Percentiles rank a stretch among this genome's conserved stretches.
phyloP scores from a whole-genome alignment of 2,113 vertebrate genomes.

The Bufo bufo region DNA sequence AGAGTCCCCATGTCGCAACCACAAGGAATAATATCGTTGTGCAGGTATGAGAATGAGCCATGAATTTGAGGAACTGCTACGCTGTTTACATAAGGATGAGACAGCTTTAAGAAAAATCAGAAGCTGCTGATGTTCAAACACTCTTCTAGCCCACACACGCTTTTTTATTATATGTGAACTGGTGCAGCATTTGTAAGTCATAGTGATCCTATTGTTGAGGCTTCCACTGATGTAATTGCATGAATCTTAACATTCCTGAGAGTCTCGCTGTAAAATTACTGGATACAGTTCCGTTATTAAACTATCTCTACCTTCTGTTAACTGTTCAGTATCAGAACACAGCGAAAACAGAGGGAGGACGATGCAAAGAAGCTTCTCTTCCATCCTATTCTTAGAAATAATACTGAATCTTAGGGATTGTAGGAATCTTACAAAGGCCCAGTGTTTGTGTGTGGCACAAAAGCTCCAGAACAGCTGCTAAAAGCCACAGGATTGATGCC shows the following conservation, averaged over 20 bases:
- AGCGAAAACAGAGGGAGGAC: background rate
- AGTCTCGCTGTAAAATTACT: slow-evolving; percentile 48
- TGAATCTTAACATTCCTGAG: slow-evolving; percentile 49
- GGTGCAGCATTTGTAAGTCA: slow-evolving; percentile 21
- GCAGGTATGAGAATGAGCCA: slow-evolving; percentile 15
- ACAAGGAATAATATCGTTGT: slow-evolving; percentile 6
- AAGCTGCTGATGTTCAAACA: slow-evolving; percentile 47
- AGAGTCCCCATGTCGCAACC: background rate
- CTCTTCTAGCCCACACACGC: slow-evolving; percentile 42
- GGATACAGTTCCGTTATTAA: slow-evolving; percentile 44
- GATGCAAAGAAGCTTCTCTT: background rate
- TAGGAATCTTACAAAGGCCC: slow-evolving; percentile 25
- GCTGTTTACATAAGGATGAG: slow-evolving; percentile 48
- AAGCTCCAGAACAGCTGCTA: slow-evolving; percentile 40
- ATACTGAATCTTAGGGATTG: slow-evolving; percentile 20
- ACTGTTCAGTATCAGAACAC: slow-evolving; percentile 18
- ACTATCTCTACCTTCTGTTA: slow-evolving; percentile 28
- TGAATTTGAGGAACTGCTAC: slow-evolving; percentile 32
- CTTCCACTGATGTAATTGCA: slow-evolving; percentile 41
- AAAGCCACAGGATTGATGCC: slow-evolving; percentile 42
- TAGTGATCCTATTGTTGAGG: slow-evolving; percentile 43
- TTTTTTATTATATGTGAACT: slow-evolving; percentile 46
- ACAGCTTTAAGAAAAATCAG: slow-evolving; percentile 38
- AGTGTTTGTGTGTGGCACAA: slow-evolving; percentile 46
- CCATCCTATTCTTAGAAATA: slow-evolving; percentile 35